A percentile compares a stretch with the other conserved stretches of the same genome.
Evolutionary conservation across 2,888 invertebrate genomes (phyloP).

Genomic region (Dendrolimus pini): DNA sequence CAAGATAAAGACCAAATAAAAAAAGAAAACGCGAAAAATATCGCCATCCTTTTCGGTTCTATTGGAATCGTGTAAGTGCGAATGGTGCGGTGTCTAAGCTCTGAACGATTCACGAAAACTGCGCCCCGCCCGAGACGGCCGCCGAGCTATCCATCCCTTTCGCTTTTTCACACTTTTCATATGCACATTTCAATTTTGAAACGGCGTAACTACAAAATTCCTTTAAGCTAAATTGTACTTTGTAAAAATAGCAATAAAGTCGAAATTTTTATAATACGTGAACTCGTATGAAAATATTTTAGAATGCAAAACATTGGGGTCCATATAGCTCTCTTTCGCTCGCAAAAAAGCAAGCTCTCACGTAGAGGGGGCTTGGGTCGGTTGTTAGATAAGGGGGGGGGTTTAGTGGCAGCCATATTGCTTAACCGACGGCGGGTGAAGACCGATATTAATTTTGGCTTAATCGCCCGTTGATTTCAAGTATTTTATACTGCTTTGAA

Average conservation of each 20-base stretch:
- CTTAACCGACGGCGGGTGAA: constrained; percentile 59
- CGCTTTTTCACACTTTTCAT: constrained; percentile 76
- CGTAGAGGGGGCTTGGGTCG: constrained; percentile 31
- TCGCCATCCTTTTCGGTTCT: constrained; percentile 49
- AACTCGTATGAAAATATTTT: constrained; percentile 64
- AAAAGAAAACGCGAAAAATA: constrained; percentile 75
- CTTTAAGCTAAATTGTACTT: constrained; percentile 17
- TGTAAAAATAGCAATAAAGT: neutral
- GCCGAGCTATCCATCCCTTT: constrained; percentile 73
- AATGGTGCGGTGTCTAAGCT: constrained; percentile 64
- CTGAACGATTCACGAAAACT: constrained; percentile 75
- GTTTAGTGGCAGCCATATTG: constrained; percentile 62
- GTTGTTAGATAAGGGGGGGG: constrained; percentile 40
- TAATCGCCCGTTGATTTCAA: constrained; percentile 62
- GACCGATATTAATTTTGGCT: constrained; percentile 72
- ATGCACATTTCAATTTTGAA: constrained; percentile 21
- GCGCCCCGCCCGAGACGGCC: constrained; percentile 73
- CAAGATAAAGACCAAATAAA: constrained; percentile 76
- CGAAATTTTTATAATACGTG: constrained; percentile 15
- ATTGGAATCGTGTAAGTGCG: constrained; percentile 32
- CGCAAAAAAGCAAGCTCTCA: constrained; percentile 68
- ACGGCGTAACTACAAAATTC: constrained; percentile 17
- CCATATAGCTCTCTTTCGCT: constrained; percentile 70
- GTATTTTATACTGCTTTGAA: constrained; percentile 41
- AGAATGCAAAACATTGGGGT: constrained; percentile 67